Evolutionary conservation across 2,888 invertebrate species (phyloP).

Genomic region (Agrotis puta): DNA sequence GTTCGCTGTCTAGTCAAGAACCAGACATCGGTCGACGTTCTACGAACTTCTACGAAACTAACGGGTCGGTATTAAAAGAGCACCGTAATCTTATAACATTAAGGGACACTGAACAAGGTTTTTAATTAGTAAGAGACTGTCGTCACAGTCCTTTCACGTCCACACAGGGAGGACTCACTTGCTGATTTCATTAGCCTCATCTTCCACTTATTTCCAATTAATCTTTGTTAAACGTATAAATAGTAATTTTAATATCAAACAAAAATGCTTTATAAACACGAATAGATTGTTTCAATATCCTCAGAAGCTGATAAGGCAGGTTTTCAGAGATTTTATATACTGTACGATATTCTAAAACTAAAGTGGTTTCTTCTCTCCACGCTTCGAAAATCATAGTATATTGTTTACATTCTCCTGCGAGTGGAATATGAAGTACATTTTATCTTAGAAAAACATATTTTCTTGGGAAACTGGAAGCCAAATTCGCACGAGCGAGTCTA

Average conservation of each 20-base stretch:
- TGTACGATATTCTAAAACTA: not conserved
- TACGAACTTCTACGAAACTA: too few relatives aligned
- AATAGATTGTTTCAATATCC: constrained; percentile 1
- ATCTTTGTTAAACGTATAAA: not conserved
- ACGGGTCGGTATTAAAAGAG: too few relatives aligned
- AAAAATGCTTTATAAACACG: not conserved
- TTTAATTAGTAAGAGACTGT: too few relatives aligned
- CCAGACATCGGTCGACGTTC: too few relatives aligned
- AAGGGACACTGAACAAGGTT: too few relatives aligned
- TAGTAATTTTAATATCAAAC: not conserved
- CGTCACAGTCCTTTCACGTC: too few relatives aligned
- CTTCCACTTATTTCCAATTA: not conserved
- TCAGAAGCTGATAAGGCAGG: constrained; percentile 21
- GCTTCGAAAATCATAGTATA: constrained; percentile 24
- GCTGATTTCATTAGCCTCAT: too few relatives aligned
- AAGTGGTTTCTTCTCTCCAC: constrained; percentile 7
- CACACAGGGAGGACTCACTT: too few relatives aligned
- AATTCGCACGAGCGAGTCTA: constrained; percentile 23
- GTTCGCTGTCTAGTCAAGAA: too few relatives aligned
- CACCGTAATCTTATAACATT: too few relatives aligned
- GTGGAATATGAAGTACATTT: constrained; percentile 27
- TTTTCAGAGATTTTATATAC: constrained; percentile 7
- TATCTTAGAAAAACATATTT: constrained; percentile 47
- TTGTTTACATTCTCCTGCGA: constrained; percentile 14
- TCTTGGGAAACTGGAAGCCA: constrained; percentile 13